Conservation (phyloP, 2,888 invertebrate species). For the Cephonodes hylas region DNA sequence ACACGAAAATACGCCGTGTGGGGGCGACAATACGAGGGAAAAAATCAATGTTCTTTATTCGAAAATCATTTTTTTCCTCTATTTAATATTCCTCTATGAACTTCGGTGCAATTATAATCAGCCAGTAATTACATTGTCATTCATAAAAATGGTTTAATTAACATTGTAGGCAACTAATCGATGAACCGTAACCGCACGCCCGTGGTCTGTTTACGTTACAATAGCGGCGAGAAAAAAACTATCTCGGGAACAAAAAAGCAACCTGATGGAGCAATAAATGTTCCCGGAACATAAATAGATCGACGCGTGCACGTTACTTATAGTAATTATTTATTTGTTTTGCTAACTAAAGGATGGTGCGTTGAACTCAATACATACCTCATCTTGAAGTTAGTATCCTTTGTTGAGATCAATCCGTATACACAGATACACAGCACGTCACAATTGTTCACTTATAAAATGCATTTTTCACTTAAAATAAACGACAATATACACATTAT, state of each 20-base stretch:
- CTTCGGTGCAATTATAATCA: constrained; percentile 32
- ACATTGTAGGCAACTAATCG: constrained; percentile 65
- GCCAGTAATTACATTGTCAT: constrained; percentile 55
- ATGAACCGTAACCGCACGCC: constrained; percentile 56
- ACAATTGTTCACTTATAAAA: constrained; percentile 77
- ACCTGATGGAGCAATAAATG: constrained; percentile 54
- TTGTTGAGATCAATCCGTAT: constrained; percentile 75
- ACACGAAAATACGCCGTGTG: constrained; percentile 31
- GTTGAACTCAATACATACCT: constrained; percentile 74
- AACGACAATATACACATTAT: constrained; percentile 64
- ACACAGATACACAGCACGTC: constrained; percentile 76
- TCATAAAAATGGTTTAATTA: constrained; percentile 68
- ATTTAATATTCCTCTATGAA: constrained; percentile 24
- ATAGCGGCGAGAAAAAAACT: constrained; percentile 47
- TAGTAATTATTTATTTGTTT: constrained; percentile 77
- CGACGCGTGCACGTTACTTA: constrained; percentile 53
- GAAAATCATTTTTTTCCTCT: constrained; percentile 23
- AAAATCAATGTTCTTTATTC: constrained; percentile 34
- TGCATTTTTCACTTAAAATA: constrained; percentile 72
- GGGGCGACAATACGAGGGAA: constrained; percentile 25
- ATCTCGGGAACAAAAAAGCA: constrained; percentile 47
- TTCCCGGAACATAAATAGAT: constrained; percentile 61
- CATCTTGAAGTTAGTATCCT: constrained; percentile 74
- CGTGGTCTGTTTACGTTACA: constrained; percentile 65
- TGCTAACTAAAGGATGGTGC: constrained; percentile 67